These are phyloP conservation scores for Agrilus planipennis DNA, from an alignment of 1,140 invertebrate species.

Conservation along the genomic window DNA sequence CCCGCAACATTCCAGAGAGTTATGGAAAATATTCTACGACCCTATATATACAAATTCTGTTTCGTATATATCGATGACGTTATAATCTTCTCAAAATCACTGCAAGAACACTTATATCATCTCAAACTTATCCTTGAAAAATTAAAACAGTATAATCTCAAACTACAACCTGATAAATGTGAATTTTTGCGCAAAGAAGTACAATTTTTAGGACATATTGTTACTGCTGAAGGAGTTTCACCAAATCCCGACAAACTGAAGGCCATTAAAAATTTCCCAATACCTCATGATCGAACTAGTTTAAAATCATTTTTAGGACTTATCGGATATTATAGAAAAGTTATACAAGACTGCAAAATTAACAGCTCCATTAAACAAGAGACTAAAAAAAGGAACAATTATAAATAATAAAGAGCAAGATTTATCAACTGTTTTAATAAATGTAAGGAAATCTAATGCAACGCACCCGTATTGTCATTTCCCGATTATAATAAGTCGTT, in stretches of 20 bases:
- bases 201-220: slow-evolving; percentile 12
- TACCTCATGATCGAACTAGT: slow-evolving; percentile 15
- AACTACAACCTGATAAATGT: slow-evolving; percentile 12
- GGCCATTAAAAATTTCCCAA: slow-evolving; percentile 7
- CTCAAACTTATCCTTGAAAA: neutral
- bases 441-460: no score
- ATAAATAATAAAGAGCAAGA: no score
- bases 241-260: slow-evolving; percentile 17
- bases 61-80: slow-evolving; percentile 1
- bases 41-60: neutral
- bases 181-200: slow-evolving; percentile 12
- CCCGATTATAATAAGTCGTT: no score
- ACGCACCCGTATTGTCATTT: no score
- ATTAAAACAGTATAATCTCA: slow-evolving; percentile 9
- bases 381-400: no score
- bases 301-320: slow-evolving; percentile 26
- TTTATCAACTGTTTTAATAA: no score
- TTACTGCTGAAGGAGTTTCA: slow-evolving; percentile 9
- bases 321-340: slow-evolving; percentile 19
- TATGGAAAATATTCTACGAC: neutral
- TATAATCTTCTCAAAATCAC: slow-evolving; percentile 1
- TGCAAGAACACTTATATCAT: neutral
- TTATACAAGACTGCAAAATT: slow-evolving; percentile 18
- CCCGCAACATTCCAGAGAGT: slow-evolving; percentile 1
- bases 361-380: slow-evolving; percentile 11